Base-by-base conservation (phyloP, 2,888 invertebrate genomes). In the Parnassius orleans region DNA sequence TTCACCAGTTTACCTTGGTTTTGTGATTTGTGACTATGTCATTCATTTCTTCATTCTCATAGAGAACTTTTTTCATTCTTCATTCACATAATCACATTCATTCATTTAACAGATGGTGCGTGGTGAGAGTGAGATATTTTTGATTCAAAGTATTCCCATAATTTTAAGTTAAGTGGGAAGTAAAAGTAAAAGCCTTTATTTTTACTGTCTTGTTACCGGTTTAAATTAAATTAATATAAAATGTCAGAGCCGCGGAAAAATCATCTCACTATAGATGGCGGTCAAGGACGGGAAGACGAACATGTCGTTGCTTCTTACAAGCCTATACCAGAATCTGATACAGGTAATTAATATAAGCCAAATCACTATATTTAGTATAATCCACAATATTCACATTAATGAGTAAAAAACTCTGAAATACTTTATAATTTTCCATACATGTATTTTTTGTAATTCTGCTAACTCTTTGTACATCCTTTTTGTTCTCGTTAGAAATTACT, bases 291-390 rank as follows among this genome's bases (percentile, higher is more conserved):
- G 72, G 89, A 90, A 67, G 59, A 59, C 42, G 92, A 90, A 70
- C 93, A 93, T 63, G 86, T 86, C 73, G 83, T 85, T 67, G 79
- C 84, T 53, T 80, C 92, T 47, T 94, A 94, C 78, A 94, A 93
- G 78, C 87, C 91, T 53, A 90, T 94, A 71, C 92, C 93, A 65
- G 94, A 94, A 72, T 78, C 89, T 69, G 93, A 93, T 79, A 84
- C 91, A 86, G 93, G 93, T 92, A 84, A 81, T 68, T 68, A 46
- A n/a, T 12, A 7, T 46, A n/a, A 47, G 24, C 2, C 24, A 24
- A 7, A 5, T 3, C 33, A 33, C 33, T 3, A 5, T 33, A 33
- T 33, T 33, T 33, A 33, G 33, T 33, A 33, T 33, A 33, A 33
- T 33, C 0, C 33, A 33, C 33, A 3, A 33, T 33, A 33, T 33